Evolutionary conservation across 2,113 vertebrate genomes (phyloP), one percentile per base, ranked within the genome.

Genomic region (Syngnathus scovelli): DNA sequence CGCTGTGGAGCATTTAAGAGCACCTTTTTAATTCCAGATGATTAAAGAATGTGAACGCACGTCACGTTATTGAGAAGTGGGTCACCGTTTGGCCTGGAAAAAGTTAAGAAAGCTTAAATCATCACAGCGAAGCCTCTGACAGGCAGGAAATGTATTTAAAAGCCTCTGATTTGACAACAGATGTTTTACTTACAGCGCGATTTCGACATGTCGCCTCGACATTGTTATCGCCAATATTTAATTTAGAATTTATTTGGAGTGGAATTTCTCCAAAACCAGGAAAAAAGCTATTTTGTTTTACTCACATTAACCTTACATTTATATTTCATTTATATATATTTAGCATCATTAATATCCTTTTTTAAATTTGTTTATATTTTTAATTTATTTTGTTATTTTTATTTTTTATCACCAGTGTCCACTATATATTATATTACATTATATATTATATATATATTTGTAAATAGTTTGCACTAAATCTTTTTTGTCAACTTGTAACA

Each of bases 31-130:
- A 37, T 62, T 23, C 61, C 5, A 8, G 21, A 55, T 65, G 5
- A 73, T 37, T 37, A 70, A 59, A 68, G 63, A 59, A 54, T 58
- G 41, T 68, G 63, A 81, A 79, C 64, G 72, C 78, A 81, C 60
- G 64, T 65, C 77, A 74, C 78, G 48, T 83, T 68, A 71, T 68
- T 71, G 64, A 16, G 77, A 88, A 90, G 78, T 89, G 86, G 87
- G 86, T 89, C 89, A 89, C 79, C 75, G 71, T 74, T 85, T 72
- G 76, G 83, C 73, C 80, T 89, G 89, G 89, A 91, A 90, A 89
- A 89, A 80, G 76, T 90, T 86, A 85, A 56, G 78, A 73, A 69
- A 74, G 84, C 85, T 91, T 86, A 88, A 90, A 88, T 90, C 89
- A 90, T 83, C 64, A 49, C 44, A 67, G 70, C 66, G 54, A 81